Percentiles rank a stretch among this genome's conserved stretches.
Conservation (phyloP, 2,888 invertebrate species). For the Temnothorax ravouxi region DNA sequence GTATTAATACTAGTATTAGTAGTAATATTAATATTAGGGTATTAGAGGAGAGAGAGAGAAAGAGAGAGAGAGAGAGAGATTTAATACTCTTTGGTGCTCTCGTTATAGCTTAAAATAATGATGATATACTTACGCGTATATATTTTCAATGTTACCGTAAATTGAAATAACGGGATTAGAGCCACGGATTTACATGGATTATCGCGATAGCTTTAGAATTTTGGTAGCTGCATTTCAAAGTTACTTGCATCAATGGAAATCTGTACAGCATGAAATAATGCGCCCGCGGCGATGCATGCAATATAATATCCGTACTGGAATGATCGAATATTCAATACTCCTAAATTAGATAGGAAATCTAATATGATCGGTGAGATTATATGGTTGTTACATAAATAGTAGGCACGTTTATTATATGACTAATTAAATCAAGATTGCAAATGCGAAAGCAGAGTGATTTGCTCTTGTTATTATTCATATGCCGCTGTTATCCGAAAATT, state of each 20-base stretch:
- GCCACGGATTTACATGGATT: background rate
- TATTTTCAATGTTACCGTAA: background rate
- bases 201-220: constrained; percentile 25
- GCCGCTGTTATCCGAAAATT: background rate
- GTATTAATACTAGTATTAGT: no score
- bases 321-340: constrained; percentile 71
- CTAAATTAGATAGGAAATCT: constrained; percentile 72
- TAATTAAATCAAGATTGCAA: constrained; percentile 45
- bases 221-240: constrained; percentile 36
- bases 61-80: no score
- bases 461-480: background rate
- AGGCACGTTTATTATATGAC: constrained; percentile 34
- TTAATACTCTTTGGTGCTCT: background rate
- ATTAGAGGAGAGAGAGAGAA: no score
- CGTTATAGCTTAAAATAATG: background rate
- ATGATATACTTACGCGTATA: background rate
- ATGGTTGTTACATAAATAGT: constrained; percentile 36
- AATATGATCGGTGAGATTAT: constrained; percentile 44
- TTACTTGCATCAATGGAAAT: constrained; percentile 48
- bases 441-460: constrained; percentile 9
- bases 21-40: no score
- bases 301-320: constrained; percentile 72
- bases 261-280: constrained; percentile 69
- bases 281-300: constrained; percentile 69
- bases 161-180: background rate